Conservation (phyloP, 2,113 vertebrate genomes). For the Gallinago undulata region DNA sequence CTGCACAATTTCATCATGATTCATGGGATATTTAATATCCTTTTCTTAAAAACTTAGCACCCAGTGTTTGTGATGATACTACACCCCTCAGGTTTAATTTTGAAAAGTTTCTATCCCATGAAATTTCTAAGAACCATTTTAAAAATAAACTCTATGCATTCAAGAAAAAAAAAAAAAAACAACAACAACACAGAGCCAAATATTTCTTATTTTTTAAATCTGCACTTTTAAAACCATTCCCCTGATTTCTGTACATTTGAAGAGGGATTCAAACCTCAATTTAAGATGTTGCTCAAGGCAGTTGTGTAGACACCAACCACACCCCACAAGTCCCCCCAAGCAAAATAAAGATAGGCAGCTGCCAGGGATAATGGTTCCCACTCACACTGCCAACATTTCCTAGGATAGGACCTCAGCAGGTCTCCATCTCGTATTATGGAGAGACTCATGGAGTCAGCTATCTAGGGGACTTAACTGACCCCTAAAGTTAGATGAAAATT, state of each 20-base stretch:
- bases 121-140: neutral
- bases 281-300: neutral
- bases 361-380: neutral
- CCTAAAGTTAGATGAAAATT: neutral
- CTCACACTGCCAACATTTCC: neutral
- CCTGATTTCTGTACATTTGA: neutral
- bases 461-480: neutral
- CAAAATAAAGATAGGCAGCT: neutral
- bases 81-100: neutral
- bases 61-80: neutral
- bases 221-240: neutral
- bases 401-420: neutral
- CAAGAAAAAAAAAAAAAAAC: neutral
- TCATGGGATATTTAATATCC: neutral
- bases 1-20: neutral
- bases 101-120: neutral
- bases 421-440: neutral
- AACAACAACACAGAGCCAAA: neutral
- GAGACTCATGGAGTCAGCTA: neutral
- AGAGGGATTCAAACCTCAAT: neutral
- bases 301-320: neutral
- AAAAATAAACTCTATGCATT: neutral
- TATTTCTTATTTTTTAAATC: neutral
- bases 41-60: neutral
- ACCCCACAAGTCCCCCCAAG: fast-evolving